A percentile compares a stretch with the other conserved stretches of the same genome.
These are phyloP conservation scores for Sinopyrophorus schimmeli DNA, from an alignment of 2,888 invertebrate species.

Conservation along the genomic window DNA sequence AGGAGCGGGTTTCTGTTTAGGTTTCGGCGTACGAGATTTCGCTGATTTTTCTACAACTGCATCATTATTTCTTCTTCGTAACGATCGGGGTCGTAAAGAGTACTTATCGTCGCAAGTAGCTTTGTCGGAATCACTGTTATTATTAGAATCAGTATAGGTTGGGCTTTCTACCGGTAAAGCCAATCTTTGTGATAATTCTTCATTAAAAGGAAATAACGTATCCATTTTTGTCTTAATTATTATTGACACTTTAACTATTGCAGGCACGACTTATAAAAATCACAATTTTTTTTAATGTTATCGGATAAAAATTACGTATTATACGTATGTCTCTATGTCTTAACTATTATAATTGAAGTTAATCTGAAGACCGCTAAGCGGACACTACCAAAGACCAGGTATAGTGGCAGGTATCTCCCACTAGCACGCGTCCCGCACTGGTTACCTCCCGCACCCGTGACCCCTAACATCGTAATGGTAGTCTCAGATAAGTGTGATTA, in stretches of 20 bases:
- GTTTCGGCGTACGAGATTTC: slow-evolving; percentile 36
- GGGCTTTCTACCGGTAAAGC: slow-evolving; percentile 43
- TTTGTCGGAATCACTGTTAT: slow-evolving; percentile 47
- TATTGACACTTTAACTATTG: slow-evolving; percentile 11
- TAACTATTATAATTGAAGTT: no score
- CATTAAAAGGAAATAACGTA: slow-evolving; percentile 48
- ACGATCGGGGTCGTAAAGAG: slow-evolving; percentile 51
- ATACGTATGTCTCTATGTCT: no score
- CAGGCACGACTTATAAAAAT: no score
- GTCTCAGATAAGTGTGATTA: slow-evolving; percentile 35
- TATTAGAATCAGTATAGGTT: slow-evolving; percentile 49
- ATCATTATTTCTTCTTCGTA: slow-evolving; percentile 40
- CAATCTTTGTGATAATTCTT: slow-evolving; percentile 50
- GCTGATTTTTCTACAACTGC: slow-evolving; percentile 24
- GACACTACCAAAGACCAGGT: slow-evolving; percentile 39
- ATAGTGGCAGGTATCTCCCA: slow-evolving; percentile 41
- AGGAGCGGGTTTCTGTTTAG: slow-evolving; percentile 57
- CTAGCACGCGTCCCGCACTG: slow-evolving; percentile 38
- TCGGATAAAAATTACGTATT: no score
- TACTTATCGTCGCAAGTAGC: slow-evolving; percentile 50
- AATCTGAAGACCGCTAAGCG: slow-evolving; percentile 37
- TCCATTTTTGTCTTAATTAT: slow-evolving; percentile 32
- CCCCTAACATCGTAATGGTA: slow-evolving; percentile 32
- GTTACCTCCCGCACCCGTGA: slow-evolving; percentile 34
- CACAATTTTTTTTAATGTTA: no score